Evolutionary conservation across 2,797 vertebrate species (phyloP).

Genomic region (Sternotherus odoratus): DNA sequence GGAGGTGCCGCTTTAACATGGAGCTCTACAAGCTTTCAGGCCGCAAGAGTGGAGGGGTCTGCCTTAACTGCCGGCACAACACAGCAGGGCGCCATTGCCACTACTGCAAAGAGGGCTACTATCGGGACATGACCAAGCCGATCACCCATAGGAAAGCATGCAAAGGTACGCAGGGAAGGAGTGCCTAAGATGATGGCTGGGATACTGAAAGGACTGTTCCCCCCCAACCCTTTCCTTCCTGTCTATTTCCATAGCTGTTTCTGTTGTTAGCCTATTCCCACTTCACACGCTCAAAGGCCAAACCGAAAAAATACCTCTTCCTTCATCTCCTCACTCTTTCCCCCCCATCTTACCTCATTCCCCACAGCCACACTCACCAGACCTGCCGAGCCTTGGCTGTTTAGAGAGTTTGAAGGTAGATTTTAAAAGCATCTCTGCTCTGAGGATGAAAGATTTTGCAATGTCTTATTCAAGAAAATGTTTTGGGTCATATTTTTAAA

Average conservation of each 20-base stretch:
- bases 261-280: neutral
- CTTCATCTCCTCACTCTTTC: rapidly evolving
- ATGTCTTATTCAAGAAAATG: neutral
- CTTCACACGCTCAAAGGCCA: neutral
- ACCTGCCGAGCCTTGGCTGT: neutral
- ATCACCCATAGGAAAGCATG: constrained; percentile 96
- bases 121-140: constrained; percentile 93
- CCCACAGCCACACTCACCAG: neutral
- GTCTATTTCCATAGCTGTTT: neutral
- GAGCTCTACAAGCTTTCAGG: constrained; percentile 96
- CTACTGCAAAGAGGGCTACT: constrained; percentile 98
- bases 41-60: constrained; percentile 94
- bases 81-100: constrained; percentile 95
- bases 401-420: neutral
- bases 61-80: constrained; percentile 97
- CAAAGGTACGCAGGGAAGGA: constrained; percentile 84
- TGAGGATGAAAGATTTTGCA: neutral
- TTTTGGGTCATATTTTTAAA: neutral
- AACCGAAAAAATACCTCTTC: neutral
- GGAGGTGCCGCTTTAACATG: constrained; percentile 97
- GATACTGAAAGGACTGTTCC: rapidly evolving
- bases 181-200: rapidly evolving
- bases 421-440: neutral
- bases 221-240: rapidly evolving
- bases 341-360: neutral